These are phyloP conservation scores for Malthinus flaveolus DNA, from an alignment of 2,888 invertebrate species.

Conservation along the genomic window DNA sequence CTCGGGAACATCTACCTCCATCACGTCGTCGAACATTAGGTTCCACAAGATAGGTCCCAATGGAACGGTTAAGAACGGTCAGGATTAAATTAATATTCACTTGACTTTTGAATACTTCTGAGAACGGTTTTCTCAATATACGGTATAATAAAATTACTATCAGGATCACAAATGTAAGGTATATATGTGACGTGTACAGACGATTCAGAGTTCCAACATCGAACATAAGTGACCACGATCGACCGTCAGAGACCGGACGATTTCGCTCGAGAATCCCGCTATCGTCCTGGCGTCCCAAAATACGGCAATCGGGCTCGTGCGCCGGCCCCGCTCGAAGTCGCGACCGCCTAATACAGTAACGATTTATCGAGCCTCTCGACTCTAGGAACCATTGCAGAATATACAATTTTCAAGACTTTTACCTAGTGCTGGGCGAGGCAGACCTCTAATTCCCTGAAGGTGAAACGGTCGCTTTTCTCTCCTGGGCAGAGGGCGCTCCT, in stretches of 20 bases:
- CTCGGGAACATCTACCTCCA: background rate
- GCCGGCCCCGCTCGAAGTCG: slow-evolving; percentile 44
- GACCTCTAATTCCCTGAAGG: too few relatives aligned
- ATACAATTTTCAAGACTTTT: too few relatives aligned
- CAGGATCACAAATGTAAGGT: too few relatives aligned
- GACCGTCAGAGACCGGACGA: slow-evolving; percentile 36
- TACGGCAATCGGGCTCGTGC: slow-evolving; percentile 49
- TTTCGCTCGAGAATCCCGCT: slow-evolving; percentile 33
- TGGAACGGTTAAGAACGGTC: too few relatives aligned
- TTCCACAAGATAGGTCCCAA: background rate
- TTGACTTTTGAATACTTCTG: too few relatives aligned
- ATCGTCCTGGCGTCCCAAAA: slow-evolving; percentile 49
- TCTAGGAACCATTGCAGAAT: too few relatives aligned
- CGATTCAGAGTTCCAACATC: slow-evolving; percentile 61
- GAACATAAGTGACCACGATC: slow-evolving; percentile 48
- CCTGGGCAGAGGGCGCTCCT: too few relatives aligned
- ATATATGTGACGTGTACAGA: slow-evolving; percentile 64
- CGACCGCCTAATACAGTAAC: slow-evolving; percentile 51
- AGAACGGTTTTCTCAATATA: too few relatives aligned
- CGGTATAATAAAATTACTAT: too few relatives aligned
- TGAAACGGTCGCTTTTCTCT: too few relatives aligned
- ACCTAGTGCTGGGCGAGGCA: too few relatives aligned
- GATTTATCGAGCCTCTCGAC: slow-evolving; percentile 44
- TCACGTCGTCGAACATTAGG: background rate
- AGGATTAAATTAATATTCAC: too few relatives aligned